Conservation (phyloP, 1,140 invertebrate genomes). For the Lepidurus apus region DNA sequence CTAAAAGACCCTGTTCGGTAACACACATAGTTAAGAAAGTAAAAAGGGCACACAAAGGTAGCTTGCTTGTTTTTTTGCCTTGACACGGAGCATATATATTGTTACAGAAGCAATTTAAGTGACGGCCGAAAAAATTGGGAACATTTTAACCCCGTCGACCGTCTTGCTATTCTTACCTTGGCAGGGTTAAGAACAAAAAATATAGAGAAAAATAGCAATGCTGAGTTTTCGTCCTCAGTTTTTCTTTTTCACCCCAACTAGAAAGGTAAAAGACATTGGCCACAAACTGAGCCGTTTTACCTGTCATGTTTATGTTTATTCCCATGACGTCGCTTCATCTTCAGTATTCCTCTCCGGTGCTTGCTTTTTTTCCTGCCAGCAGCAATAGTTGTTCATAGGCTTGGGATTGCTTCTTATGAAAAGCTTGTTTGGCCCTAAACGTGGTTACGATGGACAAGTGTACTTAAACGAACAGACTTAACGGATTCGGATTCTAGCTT, state of each 20-base stretch:
- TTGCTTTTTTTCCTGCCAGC: not conserved
- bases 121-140: slow-evolving; percentile 16
- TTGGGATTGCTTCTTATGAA: too few relatives aligned
- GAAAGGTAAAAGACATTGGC: slow-evolving; percentile 11
- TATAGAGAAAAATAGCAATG: not conserved
- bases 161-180: not conserved
- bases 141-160: slow-evolving; percentile 6
- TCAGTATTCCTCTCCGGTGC: not conserved
- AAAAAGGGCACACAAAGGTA: slow-evolving; percentile 1
- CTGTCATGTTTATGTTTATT: slow-evolving; percentile 22
- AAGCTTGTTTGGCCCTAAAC: too few relatives aligned
- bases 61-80: not conserved
- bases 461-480: too few relatives aligned
- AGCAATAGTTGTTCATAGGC: not conserved
- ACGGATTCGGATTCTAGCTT: too few relatives aligned
- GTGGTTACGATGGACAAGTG: too few relatives aligned
- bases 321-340: not conserved
- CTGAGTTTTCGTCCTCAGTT: not conserved
- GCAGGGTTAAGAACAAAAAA: not conserved
- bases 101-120: slow-evolving; percentile 4
- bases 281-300: slow-evolving; percentile 21
- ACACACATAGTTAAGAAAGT: not conserved
- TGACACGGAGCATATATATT: not conserved
- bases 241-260: not conserved
- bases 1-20: not conserved